A percentile compares a stretch with the other conserved stretches of the same genome.
Evolutionary conservation across 2,888 invertebrate genomes (phyloP).

Genomic region (Andrena hattorfiana): DNA sequence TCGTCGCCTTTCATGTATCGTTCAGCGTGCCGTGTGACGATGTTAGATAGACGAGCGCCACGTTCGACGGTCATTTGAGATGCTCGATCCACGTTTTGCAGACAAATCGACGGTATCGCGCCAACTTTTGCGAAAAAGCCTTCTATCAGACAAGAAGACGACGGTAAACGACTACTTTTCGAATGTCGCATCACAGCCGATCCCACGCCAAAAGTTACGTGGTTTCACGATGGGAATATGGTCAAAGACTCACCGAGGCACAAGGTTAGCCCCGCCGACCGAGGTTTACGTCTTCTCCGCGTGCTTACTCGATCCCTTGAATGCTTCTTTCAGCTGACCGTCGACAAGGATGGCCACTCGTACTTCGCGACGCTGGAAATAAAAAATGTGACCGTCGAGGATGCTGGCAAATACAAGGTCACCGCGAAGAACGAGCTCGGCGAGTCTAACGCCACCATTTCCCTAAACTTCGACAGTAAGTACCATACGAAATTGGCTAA

Average conservation of each 20-base stretch:
- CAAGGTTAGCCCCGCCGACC: constrained; percentile 88
- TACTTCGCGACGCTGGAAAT: constrained; percentile 97
- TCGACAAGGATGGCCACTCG: constrained; percentile 96
- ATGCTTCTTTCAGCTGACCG: constrained; percentile 89
- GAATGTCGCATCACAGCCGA: constrained; percentile 98
- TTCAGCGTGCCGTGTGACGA: neutral
- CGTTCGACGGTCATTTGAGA: neutral
- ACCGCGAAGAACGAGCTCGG: constrained; percentile 99
- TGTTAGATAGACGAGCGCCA: too few relatives aligned
- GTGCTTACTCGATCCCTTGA: neutral
- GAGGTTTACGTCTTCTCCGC: neutral
- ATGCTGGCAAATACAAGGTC: constrained; percentile 98
- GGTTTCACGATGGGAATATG: constrained; percentile 95
- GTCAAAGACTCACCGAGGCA: constrained; percentile 94
- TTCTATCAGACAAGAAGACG: constrained; percentile 98
- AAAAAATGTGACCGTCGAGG: constrained; percentile 97
- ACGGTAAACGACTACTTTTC: constrained; percentile 96
- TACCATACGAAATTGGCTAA: constrained; percentile 78
- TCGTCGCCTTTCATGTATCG: neutral
- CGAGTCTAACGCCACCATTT: constrained; percentile 98
- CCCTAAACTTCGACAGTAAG: constrained; percentile 99
- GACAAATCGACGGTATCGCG: constrained; percentile 99
- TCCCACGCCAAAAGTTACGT: constrained; percentile 94
- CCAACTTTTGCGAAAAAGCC: constrained; percentile 99
- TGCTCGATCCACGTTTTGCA: constrained; percentile 83